These are phyloP conservation scores for Amblyraja radiata DNA, from an alignment of 2,797 vertebrate species.

Conservation along the genomic window DNA sequence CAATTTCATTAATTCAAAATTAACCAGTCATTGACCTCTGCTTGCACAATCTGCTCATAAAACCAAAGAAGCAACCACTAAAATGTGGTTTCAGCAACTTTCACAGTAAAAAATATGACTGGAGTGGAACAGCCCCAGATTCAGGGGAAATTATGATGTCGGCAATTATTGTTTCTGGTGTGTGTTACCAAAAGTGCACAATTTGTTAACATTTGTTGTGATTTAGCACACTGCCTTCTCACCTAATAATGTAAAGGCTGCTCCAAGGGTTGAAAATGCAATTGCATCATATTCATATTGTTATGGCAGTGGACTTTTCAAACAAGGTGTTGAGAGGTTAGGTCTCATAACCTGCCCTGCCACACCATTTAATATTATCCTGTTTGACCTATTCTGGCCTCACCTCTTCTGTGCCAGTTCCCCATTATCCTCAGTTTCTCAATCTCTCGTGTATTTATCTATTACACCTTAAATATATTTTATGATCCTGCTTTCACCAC, in stretches of 20 bases:
- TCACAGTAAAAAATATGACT: neutral
- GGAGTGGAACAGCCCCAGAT: neutral
- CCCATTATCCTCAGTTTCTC: too few relatives aligned
- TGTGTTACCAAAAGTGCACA: neutral
- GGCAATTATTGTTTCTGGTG: neutral
- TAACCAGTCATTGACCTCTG: constrained; percentile 37
- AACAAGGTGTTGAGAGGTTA: neutral
- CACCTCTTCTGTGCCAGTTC: too few relatives aligned
- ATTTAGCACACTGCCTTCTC: neutral
- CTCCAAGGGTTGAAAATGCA: neutral
- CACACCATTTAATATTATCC: too few relatives aligned
- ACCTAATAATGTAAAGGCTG: neutral
- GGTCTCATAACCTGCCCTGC: neutral
- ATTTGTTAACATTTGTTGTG: neutral
- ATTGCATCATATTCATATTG: neutral
- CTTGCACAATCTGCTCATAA: neutral
- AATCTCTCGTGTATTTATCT: too few relatives aligned
- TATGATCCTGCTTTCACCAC: too few relatives aligned
- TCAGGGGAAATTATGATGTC: too few relatives aligned
- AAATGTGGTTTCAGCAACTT: neutral
- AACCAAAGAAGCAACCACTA: neutral
- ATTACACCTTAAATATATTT: too few relatives aligned
- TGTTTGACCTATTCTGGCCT: too few relatives aligned
- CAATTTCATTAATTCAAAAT: constrained; percentile 38
- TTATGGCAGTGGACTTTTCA: neutral